Base-by-base conservation (phyloP, 2,888 invertebrate species). In the Acleris cristana region DNA sequence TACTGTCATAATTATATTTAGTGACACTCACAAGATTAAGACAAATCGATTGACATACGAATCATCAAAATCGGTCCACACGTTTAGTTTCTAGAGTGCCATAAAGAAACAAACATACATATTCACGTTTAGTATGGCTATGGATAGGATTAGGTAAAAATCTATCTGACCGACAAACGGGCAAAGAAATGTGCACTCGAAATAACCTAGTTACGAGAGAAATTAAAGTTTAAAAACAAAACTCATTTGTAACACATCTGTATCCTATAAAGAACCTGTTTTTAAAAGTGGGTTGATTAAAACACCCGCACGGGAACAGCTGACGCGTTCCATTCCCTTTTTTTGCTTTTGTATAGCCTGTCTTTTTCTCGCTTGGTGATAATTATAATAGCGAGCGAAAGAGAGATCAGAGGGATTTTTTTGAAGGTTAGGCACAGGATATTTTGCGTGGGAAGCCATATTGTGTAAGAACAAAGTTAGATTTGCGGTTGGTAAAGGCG, bases 191-290 rank as follows among this genome's bases (percentile, higher is more conserved):
- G 40, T 40, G 12, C 19, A 21, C 18, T 19, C 3, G 6, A 12
- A 12, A 8, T 51, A 26, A 53, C 53, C 53, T 26, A 26, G 19
- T 21, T 34, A 44, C 19, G 21, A 56, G 14, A 44, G 34, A 40
- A 56, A 19, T 51, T 30, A 54, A 67, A 34, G 34, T 34, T 34
- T 8, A 8, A 34, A 49, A 67, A 67, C 66, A 68, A 64, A 68
- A 49, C 56, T 63, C 56, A 61, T 60, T 56, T 61, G 61, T 56
- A 12, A 56, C 19, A 56, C 65, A 66, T 65, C 60, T 66, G 65
- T 61, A 19, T 34, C 8, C 52, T 61, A 52, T 66, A 61, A 66
- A 66, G 65, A 65, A 69, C 69, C 69, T 69, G 69, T 69, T 65
- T 64, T 51, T n/a, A 65, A 62, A 68, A 68, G 59, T 64, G 59